Evolutionary conservation across 2,797 vertebrate species (phyloP).

Genomic region (Alca torda): DNA sequence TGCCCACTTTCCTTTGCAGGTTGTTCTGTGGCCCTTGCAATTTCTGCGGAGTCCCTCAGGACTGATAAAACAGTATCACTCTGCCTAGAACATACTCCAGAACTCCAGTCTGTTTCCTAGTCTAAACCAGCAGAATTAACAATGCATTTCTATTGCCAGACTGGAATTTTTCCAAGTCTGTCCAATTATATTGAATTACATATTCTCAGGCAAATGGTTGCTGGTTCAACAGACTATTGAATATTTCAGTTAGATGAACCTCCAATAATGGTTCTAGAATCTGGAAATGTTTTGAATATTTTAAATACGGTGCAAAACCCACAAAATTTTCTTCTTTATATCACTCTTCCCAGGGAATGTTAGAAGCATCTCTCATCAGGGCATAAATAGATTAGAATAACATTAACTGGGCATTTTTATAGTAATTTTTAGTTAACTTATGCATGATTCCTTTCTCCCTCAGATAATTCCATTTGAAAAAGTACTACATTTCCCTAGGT

Average conservation of each 20-base stretch:
- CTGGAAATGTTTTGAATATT: constrained; percentile 12
- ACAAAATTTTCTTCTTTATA: background rate
- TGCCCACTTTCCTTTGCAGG: background rate
- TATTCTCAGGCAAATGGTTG: background rate
- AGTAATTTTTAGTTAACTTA: background rate
- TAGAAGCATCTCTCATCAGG: background rate
- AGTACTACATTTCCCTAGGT: background rate
- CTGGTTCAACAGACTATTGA: background rate
- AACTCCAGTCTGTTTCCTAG: background rate
- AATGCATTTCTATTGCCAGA: background rate
- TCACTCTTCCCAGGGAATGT: background rate
- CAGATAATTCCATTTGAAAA: background rate
- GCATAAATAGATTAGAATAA: background rate
- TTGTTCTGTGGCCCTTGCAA: background rate
- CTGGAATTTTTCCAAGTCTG: background rate
- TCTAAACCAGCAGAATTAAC: background rate
- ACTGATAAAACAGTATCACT: background rate
- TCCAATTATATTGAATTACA: background rate
- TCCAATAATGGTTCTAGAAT: background rate
- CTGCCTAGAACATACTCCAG: background rate
- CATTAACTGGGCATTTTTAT: background rate
- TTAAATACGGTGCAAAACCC: background rate
- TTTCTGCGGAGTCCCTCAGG: background rate
- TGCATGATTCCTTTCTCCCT: background rate
- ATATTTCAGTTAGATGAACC: constrained; percentile 14